phyloP scores from a whole-genome alignment of 2,797 vertebrate species.

The Limosa lapponica region DNA sequence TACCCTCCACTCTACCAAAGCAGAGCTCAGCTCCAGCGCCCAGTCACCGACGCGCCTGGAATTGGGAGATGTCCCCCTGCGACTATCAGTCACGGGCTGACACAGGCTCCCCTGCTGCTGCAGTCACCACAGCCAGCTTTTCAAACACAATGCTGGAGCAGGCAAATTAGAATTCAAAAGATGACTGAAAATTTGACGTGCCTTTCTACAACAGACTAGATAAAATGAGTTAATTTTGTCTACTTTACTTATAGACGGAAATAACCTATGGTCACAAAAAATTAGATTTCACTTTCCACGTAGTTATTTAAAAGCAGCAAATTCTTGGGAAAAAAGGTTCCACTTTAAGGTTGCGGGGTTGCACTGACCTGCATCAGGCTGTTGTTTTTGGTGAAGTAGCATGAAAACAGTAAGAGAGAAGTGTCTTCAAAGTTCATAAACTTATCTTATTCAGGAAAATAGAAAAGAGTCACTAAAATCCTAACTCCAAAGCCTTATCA shows the following conservation, averaged over 20 bases:
- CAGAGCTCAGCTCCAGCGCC: background rate
- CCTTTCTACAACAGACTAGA: background rate
- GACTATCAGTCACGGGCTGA: rapidly evolving
- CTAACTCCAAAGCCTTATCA: background rate
- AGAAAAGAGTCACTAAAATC: background rate
- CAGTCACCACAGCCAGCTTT: background rate
- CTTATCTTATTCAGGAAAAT: background rate
- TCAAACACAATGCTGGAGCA: background rate
- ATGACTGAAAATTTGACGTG: background rate
- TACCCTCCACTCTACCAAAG: background rate
- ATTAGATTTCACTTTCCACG: background rate
- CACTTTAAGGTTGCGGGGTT: background rate
- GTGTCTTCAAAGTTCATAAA: background rate
- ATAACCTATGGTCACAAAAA: background rate
- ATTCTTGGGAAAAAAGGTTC: background rate
- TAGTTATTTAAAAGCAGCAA: background rate
- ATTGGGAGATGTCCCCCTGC: background rate
- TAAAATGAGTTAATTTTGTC: background rate
- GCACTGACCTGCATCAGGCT: background rate
- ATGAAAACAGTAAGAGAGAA: background rate
- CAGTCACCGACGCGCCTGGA: background rate
- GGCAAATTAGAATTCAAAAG: background rate
- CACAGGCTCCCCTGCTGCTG: background rate
- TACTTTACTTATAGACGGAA: background rate
- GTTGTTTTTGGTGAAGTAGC: background rate